A percentile compares a stretch with the other conserved stretches of the same genome.
Evolutionary conservation across 2,797 vertebrate genomes (phyloP).

Genomic region (Numenius phaeopus): DNA sequence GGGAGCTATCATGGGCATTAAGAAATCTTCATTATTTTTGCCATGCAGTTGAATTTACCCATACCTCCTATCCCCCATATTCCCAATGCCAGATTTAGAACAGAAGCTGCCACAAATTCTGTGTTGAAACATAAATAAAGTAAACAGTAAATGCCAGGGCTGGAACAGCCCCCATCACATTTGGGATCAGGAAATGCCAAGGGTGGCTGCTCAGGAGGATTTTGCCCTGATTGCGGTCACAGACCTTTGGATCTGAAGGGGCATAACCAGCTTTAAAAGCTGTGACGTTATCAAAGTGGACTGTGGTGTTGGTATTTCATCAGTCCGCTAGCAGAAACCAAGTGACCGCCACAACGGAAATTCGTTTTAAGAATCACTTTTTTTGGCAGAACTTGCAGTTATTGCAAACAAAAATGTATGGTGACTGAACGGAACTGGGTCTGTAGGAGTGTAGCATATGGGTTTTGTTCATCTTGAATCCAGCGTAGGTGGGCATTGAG

Average conservation of each 20-base stretch:
- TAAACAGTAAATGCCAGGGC: background rate
- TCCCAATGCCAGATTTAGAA: slow-evolving; percentile 12
- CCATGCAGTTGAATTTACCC: background rate
- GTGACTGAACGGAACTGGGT: background rate
- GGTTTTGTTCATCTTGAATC: background rate
- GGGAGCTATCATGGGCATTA: background rate
- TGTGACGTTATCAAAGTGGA: background rate
- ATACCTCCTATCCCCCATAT: background rate
- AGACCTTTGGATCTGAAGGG: background rate
- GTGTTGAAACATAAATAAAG: background rate
- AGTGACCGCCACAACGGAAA: background rate
- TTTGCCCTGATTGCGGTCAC: background rate
- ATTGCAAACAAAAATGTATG: background rate
- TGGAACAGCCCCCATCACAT: background rate
- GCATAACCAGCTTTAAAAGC: background rate
- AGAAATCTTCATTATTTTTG: background rate
- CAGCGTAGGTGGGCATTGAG: background rate
- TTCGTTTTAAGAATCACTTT: background rate
- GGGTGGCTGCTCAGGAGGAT: background rate
- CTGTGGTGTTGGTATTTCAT: background rate
- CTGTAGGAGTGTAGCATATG: background rate
- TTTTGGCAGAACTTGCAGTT: background rate
- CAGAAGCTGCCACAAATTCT: background rate
- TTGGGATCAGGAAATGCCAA: slow-evolving; percentile 1
- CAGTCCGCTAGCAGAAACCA: background rate